Evolutionary conservation across 2,113 vertebrate genomes (phyloP).

Genomic region (Narcine bancroftii): DNA sequence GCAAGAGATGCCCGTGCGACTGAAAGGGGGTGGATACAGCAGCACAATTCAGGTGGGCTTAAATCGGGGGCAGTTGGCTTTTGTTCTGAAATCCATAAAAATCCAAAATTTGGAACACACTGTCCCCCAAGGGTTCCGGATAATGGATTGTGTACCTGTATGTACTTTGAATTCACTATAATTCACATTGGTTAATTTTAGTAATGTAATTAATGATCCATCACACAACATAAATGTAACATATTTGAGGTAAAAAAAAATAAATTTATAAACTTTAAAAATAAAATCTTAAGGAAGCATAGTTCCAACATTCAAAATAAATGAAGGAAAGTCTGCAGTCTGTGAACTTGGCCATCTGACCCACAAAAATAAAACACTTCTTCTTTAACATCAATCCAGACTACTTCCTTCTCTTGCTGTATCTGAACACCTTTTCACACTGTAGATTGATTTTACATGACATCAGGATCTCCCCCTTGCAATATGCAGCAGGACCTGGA

Average conservation of each 20-base stretch:
- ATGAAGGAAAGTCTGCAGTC: neutral
- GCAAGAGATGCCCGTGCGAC: too few species aligned
- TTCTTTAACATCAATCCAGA: neutral
- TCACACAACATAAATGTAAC: neutral
- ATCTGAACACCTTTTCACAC: neutral
- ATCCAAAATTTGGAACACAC: too few species aligned
- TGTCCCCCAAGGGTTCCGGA: too few species aligned
- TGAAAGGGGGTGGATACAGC: too few species aligned
- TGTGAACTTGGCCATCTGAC: too few species aligned
- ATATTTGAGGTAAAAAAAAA: neutral
- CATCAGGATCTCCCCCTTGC: neutral
- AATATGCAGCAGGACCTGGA: too few species aligned
- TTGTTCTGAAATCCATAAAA: too few species aligned
- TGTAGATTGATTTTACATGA: neutral
- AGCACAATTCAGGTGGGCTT: too few species aligned
- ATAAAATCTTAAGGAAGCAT: neutral
- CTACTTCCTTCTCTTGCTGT: neutral
- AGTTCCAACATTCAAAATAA: neutral
- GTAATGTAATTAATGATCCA: neutral
- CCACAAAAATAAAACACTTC: neutral
- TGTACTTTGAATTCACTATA: slow-evolving; percentile 9
- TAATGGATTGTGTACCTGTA: too few species aligned
- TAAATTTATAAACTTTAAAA: neutral
- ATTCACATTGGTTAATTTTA: neutral
- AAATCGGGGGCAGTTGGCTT: too few species aligned